Percentiles rank a stretch among this genome's conserved stretches.
These are phyloP conservation scores for Tribolium freemani DNA, from an alignment of 2,888 invertebrate species.

Conservation along the genomic window DNA sequence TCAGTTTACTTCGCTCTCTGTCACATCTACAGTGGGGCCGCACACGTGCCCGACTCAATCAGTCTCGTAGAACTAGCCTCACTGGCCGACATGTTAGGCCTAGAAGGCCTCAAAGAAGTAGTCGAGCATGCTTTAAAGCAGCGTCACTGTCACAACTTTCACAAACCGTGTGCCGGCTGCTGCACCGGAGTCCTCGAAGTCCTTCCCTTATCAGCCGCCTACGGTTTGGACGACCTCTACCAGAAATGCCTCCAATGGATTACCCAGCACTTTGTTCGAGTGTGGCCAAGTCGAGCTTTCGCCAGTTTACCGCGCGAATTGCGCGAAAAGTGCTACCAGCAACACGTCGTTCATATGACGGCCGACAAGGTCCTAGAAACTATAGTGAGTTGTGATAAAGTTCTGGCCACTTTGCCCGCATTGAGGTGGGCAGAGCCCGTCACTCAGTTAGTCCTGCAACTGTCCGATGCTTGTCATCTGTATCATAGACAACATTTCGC, in stretches of 20 bases:
- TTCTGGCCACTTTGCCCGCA: constrained; percentile 81
- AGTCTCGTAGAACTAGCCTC: constrained; percentile 90
- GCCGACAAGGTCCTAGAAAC: constrained; percentile 87
- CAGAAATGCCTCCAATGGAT: constrained; percentile 91
- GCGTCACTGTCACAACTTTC: constrained; percentile 92
- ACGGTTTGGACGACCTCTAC: constrained; percentile 89
- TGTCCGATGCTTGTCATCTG: constrained; percentile 85
- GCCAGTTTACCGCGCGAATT: constrained; percentile 87
- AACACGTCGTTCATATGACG: constrained; percentile 84
- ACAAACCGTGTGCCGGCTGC: constrained; percentile 92
- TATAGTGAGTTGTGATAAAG: constrained; percentile 86
- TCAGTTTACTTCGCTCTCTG: constrained; percentile 92
- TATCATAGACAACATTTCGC: constrained; percentile 85
- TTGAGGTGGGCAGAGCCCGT: constrained; percentile 88
- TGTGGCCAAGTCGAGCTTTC: constrained; percentile 94
- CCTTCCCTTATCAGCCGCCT: constrained; percentile 86
- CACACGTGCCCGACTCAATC: constrained; percentile 88
- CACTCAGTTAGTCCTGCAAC: constrained; percentile 81
- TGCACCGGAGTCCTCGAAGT: constrained; percentile 90
- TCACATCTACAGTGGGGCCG: constrained; percentile 94
- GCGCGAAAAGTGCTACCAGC: constrained; percentile 86
- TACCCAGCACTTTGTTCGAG: constrained; percentile 85
- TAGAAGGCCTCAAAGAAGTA: constrained; percentile 93
- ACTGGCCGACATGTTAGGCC: constrained; percentile 88
- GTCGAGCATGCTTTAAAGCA: constrained; percentile 87